These are phyloP conservation scores for Apotomis betuletana DNA, from an alignment of 2,888 invertebrate genomes.

Conservation along the genomic window DNA sequence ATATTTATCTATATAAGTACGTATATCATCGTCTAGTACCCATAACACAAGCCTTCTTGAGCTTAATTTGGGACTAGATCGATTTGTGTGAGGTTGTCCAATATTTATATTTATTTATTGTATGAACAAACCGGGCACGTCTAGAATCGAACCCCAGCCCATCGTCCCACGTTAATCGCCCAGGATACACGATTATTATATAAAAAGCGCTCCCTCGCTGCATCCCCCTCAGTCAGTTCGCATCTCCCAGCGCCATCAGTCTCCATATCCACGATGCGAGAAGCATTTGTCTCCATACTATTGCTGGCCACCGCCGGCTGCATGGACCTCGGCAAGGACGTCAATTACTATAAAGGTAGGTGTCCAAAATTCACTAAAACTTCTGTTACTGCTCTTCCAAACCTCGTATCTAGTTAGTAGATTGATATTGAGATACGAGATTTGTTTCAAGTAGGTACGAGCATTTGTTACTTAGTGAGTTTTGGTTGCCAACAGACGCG, in stretches of 20 bases:
- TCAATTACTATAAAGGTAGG: slow-evolving; percentile 78
- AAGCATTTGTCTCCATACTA: slow-evolving; percentile 69
- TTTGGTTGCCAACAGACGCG: too few species aligned
- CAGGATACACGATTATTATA: slow-evolving; percentile 52
- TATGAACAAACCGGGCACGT: neutral
- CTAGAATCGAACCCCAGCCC: slow-evolving; percentile 48
- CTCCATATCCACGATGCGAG: slow-evolving; percentile 69
- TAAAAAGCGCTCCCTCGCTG: slow-evolving; percentile 58
- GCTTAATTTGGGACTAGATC: too few species aligned
- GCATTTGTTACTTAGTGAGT: too few species aligned
- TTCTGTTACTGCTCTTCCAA: too few species aligned
- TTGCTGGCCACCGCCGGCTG: slow-evolving; percentile 59
- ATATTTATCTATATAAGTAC: too few species aligned
- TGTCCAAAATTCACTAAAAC: neutral
- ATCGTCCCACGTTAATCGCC: slow-evolving; percentile 43
- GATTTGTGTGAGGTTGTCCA: too few species aligned
- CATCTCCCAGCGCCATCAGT: slow-evolving; percentile 55
- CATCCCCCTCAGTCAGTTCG: slow-evolving; percentile 53
- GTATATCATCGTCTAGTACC: too few species aligned
- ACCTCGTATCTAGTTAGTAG: too few species aligned
- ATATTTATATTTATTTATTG: too few species aligned
- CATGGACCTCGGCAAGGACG: slow-evolving; percentile 69
- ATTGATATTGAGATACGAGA: too few species aligned
- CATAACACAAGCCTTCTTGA: too few species aligned
- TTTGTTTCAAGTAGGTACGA: too few species aligned